A percentile compares a stretch with the other conserved stretches of the same genome.
Evolutionary conservation across 2,113 vertebrate genomes (phyloP).

Genomic region (Indicator indicator): DNA sequence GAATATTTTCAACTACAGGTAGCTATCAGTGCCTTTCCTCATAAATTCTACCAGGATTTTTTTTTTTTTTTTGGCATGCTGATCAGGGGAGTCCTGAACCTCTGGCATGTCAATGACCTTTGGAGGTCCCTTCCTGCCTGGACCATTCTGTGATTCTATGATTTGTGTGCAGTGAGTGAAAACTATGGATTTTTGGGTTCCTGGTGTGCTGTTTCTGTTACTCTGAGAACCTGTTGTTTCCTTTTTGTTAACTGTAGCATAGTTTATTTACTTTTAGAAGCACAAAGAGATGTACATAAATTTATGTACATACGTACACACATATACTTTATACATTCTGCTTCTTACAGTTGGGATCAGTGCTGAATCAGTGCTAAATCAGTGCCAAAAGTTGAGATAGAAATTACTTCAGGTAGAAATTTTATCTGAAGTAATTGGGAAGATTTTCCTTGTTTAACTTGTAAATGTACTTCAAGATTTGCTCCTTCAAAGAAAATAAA

Average conservation of each 20-base stretch:
- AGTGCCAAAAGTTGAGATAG: not conserved
- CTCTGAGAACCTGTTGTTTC: not conserved
- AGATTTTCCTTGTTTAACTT: not conserved
- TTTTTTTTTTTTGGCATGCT: not conserved
- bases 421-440: not conserved
- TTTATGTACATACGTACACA: not conserved
- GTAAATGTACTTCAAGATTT: not conserved
- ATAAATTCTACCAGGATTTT: not conserved
- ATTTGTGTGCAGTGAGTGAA: not conserved
- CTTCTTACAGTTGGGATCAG: not conserved
- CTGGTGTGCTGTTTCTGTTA: not conserved
- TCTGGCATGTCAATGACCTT: not conserved
- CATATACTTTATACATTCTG: not conserved
- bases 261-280: not conserved
- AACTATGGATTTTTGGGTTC: not conserved
- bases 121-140: no score
- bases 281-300: not conserved
- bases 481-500: not conserved
- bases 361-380: not conserved
- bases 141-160: not conserved
- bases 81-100: not conserved
- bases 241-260: not conserved
- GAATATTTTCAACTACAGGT: slow-evolving; percentile 98
- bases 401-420: not conserved
- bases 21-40: not conserved